phyloP scores from a whole-genome alignment of 1,140 invertebrate genomes.

The Charaxes varanes region DNA sequence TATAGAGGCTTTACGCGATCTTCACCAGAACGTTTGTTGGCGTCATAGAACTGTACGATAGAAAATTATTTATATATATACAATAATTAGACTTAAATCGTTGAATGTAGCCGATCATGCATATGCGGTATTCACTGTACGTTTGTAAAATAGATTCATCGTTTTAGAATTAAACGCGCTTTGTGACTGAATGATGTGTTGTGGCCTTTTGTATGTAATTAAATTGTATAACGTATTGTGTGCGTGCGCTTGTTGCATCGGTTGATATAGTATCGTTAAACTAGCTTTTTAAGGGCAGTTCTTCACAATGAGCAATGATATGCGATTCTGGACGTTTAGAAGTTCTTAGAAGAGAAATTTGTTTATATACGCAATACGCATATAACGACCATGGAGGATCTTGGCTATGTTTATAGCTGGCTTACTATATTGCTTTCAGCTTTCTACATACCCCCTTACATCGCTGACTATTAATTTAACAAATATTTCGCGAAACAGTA shows the following conservation, averaged over 20 bases:
- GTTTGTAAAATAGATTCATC: conserved; percentile 19
- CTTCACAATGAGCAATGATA: too few relatives aligned
- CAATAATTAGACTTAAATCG: conserved; percentile 43
- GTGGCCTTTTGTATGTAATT: conserved; percentile 70
- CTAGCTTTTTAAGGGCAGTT: too few relatives aligned
- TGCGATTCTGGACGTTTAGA: too few relatives aligned
- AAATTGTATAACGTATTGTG: conserved; percentile 51
- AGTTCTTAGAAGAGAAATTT: too few relatives aligned
- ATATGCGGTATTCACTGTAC: conserved; percentile 8
- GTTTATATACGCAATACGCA: too few relatives aligned
- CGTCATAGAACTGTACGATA: conserved; percentile 47
- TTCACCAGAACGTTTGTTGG: conserved; percentile 35
- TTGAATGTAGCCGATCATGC: conserved; percentile 15
- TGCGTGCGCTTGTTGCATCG: conserved; percentile 65
- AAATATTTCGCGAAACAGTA: too few relatives aligned
- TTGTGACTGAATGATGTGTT: conserved; percentile 72
- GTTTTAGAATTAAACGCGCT: conserved; percentile 40
- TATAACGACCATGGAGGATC: too few relatives aligned
- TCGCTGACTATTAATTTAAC: too few relatives aligned
- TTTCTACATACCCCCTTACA: too few relatives aligned
- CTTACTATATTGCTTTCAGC: too few relatives aligned
- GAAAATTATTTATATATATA: conserved; percentile 45
- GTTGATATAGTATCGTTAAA: conserved; percentile 41
- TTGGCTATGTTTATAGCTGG: too few relatives aligned
- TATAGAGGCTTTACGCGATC: conserved; percentile 35